Conservation (phyloP, 2,888 invertebrate species). For the Seira ritae region DNA sequence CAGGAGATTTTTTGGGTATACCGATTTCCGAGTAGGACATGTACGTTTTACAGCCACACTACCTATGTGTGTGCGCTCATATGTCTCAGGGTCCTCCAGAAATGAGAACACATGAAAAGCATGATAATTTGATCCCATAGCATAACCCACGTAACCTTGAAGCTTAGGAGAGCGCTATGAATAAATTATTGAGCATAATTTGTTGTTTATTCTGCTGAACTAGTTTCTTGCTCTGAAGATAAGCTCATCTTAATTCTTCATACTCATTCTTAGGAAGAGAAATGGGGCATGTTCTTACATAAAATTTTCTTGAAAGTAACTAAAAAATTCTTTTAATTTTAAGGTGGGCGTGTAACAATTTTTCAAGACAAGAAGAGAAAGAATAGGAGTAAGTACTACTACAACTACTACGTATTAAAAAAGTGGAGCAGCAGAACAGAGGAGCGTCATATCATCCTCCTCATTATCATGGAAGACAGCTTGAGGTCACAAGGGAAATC, state of each 20-base stretch:
- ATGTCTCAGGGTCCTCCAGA: neutral
- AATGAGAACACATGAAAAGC: neutral
- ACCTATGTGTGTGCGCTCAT: neutral
- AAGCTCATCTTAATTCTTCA: too few relatives aligned
- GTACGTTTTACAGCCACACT: too few relatives aligned
- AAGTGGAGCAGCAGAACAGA: too few relatives aligned
- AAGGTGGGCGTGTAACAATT: neutral
- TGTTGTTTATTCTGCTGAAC: neutral
- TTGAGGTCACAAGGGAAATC: slow-evolving; percentile 18
- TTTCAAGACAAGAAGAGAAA: neutral
- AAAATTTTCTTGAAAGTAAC: neutral
- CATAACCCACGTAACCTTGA: neutral
- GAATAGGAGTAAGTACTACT: too few relatives aligned
- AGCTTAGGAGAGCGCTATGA: neutral
- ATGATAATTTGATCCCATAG: neutral
- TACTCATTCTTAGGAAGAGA: neutral
- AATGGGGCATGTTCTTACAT: neutral
- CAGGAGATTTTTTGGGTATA: too few relatives aligned
- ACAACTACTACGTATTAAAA: too few relatives aligned
- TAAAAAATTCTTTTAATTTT: neutral
- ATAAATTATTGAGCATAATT: neutral
- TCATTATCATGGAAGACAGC: neutral
- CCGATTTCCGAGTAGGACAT: too few relatives aligned
- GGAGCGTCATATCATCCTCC: neutral
- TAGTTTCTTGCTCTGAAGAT: neutral